Evolutionary conservation across 1,140 invertebrate species (phyloP), one percentile per base, ranked within the genome.

Genomic region (Pantala flavescens): DNA sequence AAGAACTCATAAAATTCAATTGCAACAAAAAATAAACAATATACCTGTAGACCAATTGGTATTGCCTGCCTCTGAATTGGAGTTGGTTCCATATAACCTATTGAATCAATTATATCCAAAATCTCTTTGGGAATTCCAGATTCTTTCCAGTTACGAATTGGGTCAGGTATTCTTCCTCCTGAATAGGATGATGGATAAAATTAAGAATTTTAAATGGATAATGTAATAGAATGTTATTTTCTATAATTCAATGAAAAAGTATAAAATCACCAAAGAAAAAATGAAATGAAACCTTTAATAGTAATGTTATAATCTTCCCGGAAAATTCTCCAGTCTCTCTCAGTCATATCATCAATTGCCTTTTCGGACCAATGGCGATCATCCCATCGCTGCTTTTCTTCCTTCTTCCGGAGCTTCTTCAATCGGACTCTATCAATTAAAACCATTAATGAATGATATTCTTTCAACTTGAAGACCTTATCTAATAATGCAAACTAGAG

Each of bases 281-380:
- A 71, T 71, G 24, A 74, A 42, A 43, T 28, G 16, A 77, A 72
- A 82, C 86, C 97, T 83, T 99, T 99, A 71, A 99, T 97, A 7
- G 95, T 94, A 71, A 99, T 99, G 81, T 98, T 99, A 81, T 98
- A 99, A 85, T 99, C 98, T 85, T 99, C 98, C 76, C 97, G 89
- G 81, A 99, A 99, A 79, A 99, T 99, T 81, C 98, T 89, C 98
- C 98, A 99, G 86, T 99, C 98, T 81, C 98, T 87, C 81, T 99
- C 97, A 12, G 93, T 97, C 98, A 99, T 99, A 84, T 99, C 96
- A 73, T 91, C 88, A 0, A 92, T 80, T 14, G 89, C 88, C 84
- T 99, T 99, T 79, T 99, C 96, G 21, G 92, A 93, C 98, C 98
- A 99, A 84, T 99, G 98, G 24, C 98, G 88, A 81, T 99, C 97